Percentiles rank a stretch among this genome's conserved stretches.
Evolutionary conservation across 1,140 invertebrate species (phyloP).

Genomic region (Lepidurus couesii): DNA sequence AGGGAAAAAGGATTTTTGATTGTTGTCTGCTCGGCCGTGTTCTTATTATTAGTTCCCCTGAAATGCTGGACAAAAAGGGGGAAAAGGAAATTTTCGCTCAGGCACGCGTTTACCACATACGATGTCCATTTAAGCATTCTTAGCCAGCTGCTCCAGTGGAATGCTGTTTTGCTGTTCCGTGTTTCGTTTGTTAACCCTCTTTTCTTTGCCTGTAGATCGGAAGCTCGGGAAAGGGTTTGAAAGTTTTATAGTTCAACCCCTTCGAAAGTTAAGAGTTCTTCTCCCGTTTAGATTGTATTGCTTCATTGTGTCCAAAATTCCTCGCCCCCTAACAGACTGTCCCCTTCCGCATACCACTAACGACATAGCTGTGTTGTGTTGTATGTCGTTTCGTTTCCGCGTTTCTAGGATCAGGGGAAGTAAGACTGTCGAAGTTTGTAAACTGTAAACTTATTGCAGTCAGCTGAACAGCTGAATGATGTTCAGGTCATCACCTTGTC

Average conservation of each 20-base stretch:
- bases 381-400: background rate
- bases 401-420: background rate
- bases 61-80: background rate
- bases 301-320: conserved; percentile 7
- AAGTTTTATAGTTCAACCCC: conserved; percentile 6
- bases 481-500: background rate
- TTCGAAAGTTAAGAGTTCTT: background rate
- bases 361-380: background rate
- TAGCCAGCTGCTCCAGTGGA: background rate
- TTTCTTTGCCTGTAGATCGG: background rate
- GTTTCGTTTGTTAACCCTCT: conserved; percentile 5
- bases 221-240: background rate
- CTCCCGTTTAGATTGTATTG: background rate
- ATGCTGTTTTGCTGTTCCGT: background rate
- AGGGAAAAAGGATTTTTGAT: background rate
- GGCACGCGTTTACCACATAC: conserved; percentile 17
- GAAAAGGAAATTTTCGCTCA: background rate
- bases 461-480: background rate
- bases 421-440: background rate
- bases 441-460: background rate
- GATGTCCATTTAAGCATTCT: conserved; percentile 11
- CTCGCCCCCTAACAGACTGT: background rate
- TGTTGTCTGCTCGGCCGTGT: no score
- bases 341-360: background rate
- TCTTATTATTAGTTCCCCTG: no score